phyloP scores from a whole-genome alignment of 2,113 vertebrate genomes.

The Alosa alosa region DNA sequence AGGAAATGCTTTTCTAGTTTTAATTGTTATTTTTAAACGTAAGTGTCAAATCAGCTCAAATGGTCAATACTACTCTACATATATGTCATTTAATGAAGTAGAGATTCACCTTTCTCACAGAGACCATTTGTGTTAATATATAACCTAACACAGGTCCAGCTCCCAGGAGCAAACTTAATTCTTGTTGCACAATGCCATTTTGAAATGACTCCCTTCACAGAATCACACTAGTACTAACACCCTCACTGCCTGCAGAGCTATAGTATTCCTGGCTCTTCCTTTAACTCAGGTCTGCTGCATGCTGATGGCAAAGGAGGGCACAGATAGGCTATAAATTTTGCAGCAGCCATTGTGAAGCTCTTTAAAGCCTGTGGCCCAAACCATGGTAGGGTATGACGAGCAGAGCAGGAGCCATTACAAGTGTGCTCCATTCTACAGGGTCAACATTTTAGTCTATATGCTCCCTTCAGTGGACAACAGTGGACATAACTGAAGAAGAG shows the following conservation, averaged over 20 bases:
- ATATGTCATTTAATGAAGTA: not conserved
- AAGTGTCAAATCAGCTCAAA: not conserved
- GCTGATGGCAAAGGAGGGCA: not conserved
- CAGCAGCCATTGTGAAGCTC: not conserved
- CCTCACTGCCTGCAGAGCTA: not conserved
- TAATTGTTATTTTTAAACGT: not conserved
- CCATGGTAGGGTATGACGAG: not conserved
- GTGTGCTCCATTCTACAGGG: not conserved
- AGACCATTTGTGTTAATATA: not conserved
- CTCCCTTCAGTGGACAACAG: too few species aligned
- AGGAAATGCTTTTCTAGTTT: too few species aligned
- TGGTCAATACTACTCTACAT: not conserved
- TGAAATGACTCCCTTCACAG: not conserved
- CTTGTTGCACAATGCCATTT: not conserved
- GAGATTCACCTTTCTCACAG: not conserved
- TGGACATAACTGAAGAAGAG: too few species aligned
- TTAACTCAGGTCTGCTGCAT: not conserved
- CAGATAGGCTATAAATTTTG: not conserved
- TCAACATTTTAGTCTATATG: not conserved
- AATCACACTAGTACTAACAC: not conserved
- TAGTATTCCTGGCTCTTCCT: conserved; percentile 1
- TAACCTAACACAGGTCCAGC: too few species aligned
- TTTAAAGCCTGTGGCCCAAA: not conserved
- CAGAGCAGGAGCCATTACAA: not conserved
- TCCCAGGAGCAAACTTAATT: not conserved